A percentile compares a stretch with the other conserved stretches of the same genome.
These are phyloP conservation scores for Planococcus citri DNA, from an alignment of 1,140 invertebrate genomes.

Conservation along the genomic window DNA sequence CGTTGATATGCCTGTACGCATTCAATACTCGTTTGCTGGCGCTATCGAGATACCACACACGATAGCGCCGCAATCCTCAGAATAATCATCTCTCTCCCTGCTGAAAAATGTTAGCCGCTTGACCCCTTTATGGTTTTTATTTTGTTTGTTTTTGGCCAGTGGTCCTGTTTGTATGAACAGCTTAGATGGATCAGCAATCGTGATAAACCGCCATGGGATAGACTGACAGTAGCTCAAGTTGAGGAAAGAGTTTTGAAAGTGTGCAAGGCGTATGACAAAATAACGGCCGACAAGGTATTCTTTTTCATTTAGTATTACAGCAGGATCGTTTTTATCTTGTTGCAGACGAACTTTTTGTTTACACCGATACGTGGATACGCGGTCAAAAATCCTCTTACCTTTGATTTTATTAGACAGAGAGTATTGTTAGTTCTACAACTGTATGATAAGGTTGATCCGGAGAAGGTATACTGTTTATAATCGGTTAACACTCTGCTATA, in stretches of 20 bases:
- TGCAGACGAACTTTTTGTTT: slow-evolving; percentile 44
- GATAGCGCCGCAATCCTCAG: background rate
- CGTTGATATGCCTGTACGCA: background rate
- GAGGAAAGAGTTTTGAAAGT: slow-evolving; percentile 62
- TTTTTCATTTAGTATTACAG: slow-evolving; percentile 30
- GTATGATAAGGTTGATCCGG: slow-evolving; percentile 89
- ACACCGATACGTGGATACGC: slow-evolving; percentile 54
- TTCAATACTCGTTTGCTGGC: background rate
- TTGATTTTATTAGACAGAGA: slow-evolving; percentile 71
- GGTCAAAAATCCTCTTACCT: slow-evolving; percentile 44
- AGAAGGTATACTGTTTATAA: slow-evolving; percentile 55
- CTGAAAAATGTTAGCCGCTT: too few species aligned
- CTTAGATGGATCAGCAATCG: slow-evolving; percentile 1
- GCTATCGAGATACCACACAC: background rate
- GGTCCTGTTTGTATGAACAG: background rate
- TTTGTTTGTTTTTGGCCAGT: slow-evolving; percentile 13
- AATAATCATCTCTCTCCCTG: too few species aligned
- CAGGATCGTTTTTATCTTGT: slow-evolving; percentile 31
- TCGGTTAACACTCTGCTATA: background rate
- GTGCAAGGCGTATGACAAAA: slow-evolving; percentile 64
- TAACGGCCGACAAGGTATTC: slow-evolving; percentile 59
- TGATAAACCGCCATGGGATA: background rate
- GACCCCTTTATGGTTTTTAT: background rate
- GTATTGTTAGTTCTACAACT: slow-evolving; percentile 86
- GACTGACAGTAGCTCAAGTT: slow-evolving; percentile 38